Conservation (phyloP, 2,888 invertebrate species). For the Alsophila aescularia region DNA sequence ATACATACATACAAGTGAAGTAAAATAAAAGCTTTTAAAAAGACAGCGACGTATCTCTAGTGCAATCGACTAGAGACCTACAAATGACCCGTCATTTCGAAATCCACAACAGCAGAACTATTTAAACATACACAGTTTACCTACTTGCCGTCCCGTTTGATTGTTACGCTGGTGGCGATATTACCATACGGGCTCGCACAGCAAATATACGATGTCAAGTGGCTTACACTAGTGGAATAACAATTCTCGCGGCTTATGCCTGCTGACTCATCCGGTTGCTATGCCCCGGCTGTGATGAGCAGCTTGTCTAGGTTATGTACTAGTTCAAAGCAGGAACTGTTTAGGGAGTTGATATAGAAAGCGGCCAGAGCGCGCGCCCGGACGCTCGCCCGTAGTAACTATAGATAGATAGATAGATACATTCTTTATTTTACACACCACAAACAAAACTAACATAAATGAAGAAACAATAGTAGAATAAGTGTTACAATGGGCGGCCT, state of each 20-base stretch:
- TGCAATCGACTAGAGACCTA: neutral
- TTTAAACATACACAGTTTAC: constrained; percentile 24
- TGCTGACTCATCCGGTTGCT: constrained; percentile 44
- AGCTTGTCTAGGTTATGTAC: constrained; percentile 7
- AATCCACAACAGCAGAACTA: constrained; percentile 13
- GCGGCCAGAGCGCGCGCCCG: no score
- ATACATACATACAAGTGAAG: no score
- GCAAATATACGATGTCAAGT: constrained; percentile 50
- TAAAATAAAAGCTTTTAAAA: no score
- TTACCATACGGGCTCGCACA: constrained; percentile 46
- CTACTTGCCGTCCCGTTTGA: constrained; percentile 35
- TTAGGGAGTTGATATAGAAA: no score
- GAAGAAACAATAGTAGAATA: no score
- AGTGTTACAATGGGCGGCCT: no score
- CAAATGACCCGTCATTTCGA: constrained; percentile 4
- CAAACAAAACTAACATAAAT: no score
- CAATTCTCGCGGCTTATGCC: constrained; percentile 43
- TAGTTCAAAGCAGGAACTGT: neutral
- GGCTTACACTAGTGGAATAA: constrained; percentile 50
- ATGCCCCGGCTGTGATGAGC: constrained; percentile 38
- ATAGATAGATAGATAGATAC: no score
- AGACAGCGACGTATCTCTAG: neutral
- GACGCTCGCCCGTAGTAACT: no score
- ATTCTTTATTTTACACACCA: no score
- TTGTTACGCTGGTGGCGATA: constrained; percentile 38